Conservation (phyloP, 1,140 invertebrate species). For the Brachionus rubens region DNA sequence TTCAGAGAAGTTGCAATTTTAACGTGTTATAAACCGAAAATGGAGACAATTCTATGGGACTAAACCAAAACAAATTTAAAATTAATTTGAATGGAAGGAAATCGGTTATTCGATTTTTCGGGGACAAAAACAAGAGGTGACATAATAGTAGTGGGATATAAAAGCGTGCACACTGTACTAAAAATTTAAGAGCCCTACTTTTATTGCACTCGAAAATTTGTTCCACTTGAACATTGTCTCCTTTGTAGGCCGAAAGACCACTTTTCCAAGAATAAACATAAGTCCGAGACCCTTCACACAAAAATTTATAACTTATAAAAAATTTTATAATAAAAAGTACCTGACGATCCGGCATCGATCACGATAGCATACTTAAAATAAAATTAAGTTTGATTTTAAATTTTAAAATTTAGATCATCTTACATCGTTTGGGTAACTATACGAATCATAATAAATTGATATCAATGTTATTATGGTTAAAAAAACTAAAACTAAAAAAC, state of each 20-base stretch:
- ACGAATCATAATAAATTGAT: slow-evolving; percentile 8
- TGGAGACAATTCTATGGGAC: no score
- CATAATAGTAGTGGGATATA: no score
- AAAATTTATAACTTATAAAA: not conserved
- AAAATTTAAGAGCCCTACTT: not conserved
- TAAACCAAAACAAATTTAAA: no score
- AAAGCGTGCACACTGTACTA: no score
- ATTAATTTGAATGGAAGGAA: no score
- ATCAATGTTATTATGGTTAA: not conserved
- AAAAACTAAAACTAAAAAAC: not conserved
- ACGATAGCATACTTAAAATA: slow-evolving; percentile 41
- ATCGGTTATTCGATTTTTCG: no score
- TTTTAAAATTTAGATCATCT: not conserved
- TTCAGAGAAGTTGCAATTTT: no score
- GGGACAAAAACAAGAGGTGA: no score
- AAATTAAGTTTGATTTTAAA: not conserved
- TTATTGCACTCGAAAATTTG: not conserved
- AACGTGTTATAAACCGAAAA: no score
- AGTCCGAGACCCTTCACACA: not conserved
- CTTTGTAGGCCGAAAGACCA: slow-evolving; percentile 3
- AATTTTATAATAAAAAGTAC: not conserved
- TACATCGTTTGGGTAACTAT: slow-evolving; percentile 16
- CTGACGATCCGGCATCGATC: slow-evolving; percentile 45
- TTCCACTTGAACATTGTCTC: not conserved
- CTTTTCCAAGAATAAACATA: slow-evolving; percentile 35